Percentiles rank a stretch among this genome's conserved stretches.
These are phyloP conservation scores for Microctenopoma stevenorrisi DNA, from an alignment of 2,797 vertebrate genomes.

Conservation along the genomic window DNA sequence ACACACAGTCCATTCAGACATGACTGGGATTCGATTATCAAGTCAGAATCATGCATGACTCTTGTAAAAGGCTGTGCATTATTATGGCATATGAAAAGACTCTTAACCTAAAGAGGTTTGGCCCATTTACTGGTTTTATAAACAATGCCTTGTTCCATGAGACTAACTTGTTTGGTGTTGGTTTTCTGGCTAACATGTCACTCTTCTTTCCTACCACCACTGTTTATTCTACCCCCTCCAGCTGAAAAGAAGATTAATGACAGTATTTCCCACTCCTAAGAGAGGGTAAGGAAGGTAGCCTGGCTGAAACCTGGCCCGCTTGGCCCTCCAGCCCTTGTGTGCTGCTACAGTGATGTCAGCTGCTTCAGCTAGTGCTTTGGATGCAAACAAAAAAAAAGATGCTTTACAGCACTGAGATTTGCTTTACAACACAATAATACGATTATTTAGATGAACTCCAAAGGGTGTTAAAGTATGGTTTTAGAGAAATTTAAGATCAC, in stretches of 20 bases:
- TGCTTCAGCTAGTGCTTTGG: conserved; percentile 76
- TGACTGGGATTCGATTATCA: conserved; percentile 19
- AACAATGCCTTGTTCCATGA: conserved; percentile 63
- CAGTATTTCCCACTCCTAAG: conserved; percentile 82
- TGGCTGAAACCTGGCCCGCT: conserved; percentile 67
- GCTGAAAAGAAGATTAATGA: conserved; percentile 85
- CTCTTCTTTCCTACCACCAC: conserved; percentile 76
- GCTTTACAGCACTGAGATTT: conserved; percentile 44
- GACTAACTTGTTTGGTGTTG: conserved; percentile 77
- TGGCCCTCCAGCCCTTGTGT: conserved; percentile 74
- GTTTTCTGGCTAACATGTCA: conserved; percentile 79
- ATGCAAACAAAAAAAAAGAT: conserved; percentile 41
- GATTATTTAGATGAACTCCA: background rate
- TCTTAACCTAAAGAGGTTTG: conserved; percentile 75
- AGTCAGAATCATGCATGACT: conserved; percentile 59
- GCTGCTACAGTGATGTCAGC: conserved; percentile 76
- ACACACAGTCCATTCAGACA: conserved; percentile 15
- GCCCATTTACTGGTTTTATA: conserved; percentile 52
- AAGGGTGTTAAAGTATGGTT: conserved; percentile 13
- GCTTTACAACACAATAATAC: conserved; percentile 25
- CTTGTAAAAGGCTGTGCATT: conserved; percentile 41
- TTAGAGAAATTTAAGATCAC: background rate
- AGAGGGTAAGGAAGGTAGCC: conserved; percentile 84
- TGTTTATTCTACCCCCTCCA: conserved; percentile 78
- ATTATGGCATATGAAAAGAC: conserved; percentile 17